phyloP scores from a whole-genome alignment of 2,113 vertebrate species.

The Sylvietta virens region DNA sequence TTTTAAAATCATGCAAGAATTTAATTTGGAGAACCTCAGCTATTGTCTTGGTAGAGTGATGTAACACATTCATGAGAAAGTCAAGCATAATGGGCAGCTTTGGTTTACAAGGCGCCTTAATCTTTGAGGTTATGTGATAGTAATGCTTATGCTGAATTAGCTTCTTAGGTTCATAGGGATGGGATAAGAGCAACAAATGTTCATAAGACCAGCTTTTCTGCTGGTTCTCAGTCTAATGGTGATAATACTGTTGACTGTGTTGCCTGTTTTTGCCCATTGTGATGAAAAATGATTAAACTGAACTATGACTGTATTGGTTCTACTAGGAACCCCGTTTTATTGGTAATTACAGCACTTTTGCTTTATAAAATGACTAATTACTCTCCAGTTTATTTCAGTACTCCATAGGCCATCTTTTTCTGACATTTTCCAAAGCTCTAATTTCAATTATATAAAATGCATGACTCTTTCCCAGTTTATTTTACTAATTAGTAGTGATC shows the following conservation, averaged over 20 bases:
- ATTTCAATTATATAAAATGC: not conserved
- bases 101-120: not conserved
- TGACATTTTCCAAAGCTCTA: not conserved
- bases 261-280: not conserved
- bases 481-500: not conserved
- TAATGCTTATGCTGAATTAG: not conserved
- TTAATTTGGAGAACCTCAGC: not conserved
- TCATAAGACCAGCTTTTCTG: not conserved
- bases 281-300: not conserved
- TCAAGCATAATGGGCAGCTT: not conserved
- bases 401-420: not conserved
- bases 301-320: not conserved
- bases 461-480: not conserved
- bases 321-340: not conserved
- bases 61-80: not conserved
- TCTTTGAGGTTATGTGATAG: not conserved
- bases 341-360: not conserved
- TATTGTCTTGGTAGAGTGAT: not conserved
- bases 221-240: not conserved
- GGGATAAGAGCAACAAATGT: not conserved
- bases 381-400: not conserved
- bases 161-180: not conserved
- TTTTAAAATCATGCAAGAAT: not conserved
- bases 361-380: not conserved
- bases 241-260: not conserved